Evolutionary conservation across 2,797 vertebrate species (phyloP).

Genomic region (Coregonus ussuriensis): DNA sequence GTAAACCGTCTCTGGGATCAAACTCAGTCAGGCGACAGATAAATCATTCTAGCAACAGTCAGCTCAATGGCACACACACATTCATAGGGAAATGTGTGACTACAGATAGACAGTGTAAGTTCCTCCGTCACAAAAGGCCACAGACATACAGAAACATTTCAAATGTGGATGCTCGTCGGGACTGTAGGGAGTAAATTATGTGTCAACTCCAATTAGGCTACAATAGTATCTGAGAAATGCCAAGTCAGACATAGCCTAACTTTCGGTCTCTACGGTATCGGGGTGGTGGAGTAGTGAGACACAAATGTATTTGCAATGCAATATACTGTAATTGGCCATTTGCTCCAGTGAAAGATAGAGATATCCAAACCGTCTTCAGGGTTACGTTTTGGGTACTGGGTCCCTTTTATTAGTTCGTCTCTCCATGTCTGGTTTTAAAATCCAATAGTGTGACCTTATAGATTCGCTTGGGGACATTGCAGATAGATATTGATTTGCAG

Average conservation of each 20-base stretch:
- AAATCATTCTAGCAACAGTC: conserved; percentile 70
- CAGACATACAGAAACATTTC: not conserved
- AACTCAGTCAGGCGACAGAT: conserved; percentile 71
- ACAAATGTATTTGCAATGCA: conserved; percentile 1
- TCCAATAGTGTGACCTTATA: conserved; percentile 75
- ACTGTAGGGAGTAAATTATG: not conserved
- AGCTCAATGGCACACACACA: conserved; percentile 54
- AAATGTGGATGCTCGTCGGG: not conserved
- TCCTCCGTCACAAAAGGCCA: not conserved
- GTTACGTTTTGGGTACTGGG: conserved; percentile 28
- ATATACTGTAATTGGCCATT: conserved; percentile 55
- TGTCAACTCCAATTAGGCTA: conserved; percentile 6
- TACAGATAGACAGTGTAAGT: not conserved
- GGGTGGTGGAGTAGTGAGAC: not conserved
- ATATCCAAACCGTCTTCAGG: conserved; percentile 20
- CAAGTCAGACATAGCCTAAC: not conserved
- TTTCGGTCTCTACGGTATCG: conserved; percentile 7
- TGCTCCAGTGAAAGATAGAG: conserved; percentile 23
- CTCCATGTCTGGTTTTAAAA: conserved; percentile 50
- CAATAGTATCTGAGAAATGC: not conserved
- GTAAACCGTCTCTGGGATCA: conserved; percentile 60
- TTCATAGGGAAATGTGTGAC: conserved; percentile 51
- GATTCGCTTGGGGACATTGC: conserved; percentile 55
- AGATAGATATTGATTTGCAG: conserved; percentile 71
- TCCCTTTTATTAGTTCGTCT: conserved; percentile 46